Evolutionary conservation across 2,113 vertebrate genomes (phyloP).

Genomic region (Gambusia holbrooki): DNA sequence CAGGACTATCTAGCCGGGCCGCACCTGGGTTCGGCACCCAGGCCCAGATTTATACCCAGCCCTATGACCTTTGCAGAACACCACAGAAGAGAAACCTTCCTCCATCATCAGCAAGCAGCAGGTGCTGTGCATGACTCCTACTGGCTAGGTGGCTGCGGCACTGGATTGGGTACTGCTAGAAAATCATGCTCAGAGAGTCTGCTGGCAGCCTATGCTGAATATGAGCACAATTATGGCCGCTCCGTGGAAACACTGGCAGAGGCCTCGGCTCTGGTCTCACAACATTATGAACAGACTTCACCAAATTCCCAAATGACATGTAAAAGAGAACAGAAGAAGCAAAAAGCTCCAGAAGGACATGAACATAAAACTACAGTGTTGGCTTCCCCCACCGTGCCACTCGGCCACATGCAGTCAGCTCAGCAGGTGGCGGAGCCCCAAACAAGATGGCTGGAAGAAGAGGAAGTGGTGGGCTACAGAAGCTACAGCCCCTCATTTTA

Average conservation of each 20-base stretch:
- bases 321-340: constrained; percentile 36
- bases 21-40: constrained; percentile 41
- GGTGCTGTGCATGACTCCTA: constrained; percentile 55
- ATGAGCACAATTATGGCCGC: constrained; percentile 78
- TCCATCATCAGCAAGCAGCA: constrained; percentile 75
- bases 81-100: constrained; percentile 80
- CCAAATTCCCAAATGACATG: constrained; percentile 30
- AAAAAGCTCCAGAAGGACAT: constrained; percentile 14
- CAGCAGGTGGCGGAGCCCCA: constrained; percentile 83
- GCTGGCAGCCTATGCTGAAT: constrained; percentile 78
- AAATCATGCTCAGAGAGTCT: constrained; percentile 85
- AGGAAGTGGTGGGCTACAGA: constrained; percentile 79
- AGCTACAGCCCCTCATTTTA: constrained; percentile 91
- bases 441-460: constrained; percentile 50
- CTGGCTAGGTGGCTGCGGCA: constrained; percentile 54
- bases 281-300: constrained; percentile 53
- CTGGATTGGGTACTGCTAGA: constrained; percentile 41
- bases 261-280: constrained; percentile 74
- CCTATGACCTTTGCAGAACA: constrained; percentile 25
- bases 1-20: constrained; percentile 84
- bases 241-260: constrained; percentile 87
- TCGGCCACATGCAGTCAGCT: constrained; percentile 61
- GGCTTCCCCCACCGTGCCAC: constrained; percentile 38
- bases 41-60: constrained; percentile 15
- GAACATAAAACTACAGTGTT: constrained; percentile 43